phyloP scores from a whole-genome alignment of 2,888 invertebrate species.

The Zootermopsis nevadensis region DNA sequence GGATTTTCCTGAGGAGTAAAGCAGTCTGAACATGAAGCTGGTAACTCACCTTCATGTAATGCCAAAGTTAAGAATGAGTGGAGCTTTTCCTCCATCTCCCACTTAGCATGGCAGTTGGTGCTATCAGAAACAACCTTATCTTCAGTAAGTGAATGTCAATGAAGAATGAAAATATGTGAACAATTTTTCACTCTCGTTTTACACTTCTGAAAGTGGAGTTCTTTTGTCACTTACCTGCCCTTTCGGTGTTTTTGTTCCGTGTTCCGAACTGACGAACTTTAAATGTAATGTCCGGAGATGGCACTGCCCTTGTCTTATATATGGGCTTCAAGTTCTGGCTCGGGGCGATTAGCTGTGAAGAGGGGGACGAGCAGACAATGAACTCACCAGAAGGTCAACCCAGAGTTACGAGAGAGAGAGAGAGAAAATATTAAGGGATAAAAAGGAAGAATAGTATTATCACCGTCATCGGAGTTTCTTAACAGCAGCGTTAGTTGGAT shows the following conservation, averaged over 20 bases:
- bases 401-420: background rate
- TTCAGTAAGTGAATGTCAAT: too few species aligned
- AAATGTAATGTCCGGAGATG: background rate
- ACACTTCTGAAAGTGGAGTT: too few species aligned
- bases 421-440: background rate
- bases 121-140: too few species aligned
- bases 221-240: background rate
- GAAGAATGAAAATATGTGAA: too few species aligned
- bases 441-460: background rate
- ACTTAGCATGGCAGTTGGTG: too few species aligned
- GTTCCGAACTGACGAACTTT: background rate
- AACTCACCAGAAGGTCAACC: conserved; percentile 9
- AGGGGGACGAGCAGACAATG: background rate
- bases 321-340: background rate
- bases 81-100: too few species aligned
- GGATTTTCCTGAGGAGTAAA: too few species aligned
- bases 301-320: conserved; percentile 28
- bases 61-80: background rate
- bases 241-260: background rate
- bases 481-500: too few species aligned
- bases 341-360: background rate
- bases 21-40: too few species aligned
- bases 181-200: too few species aligned
- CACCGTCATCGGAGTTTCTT: background rate
- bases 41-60: too few species aligned